Conservation (phyloP, 37 sponge, comb jelly and placozoan species). For the Axinella damicornis region DNA sequence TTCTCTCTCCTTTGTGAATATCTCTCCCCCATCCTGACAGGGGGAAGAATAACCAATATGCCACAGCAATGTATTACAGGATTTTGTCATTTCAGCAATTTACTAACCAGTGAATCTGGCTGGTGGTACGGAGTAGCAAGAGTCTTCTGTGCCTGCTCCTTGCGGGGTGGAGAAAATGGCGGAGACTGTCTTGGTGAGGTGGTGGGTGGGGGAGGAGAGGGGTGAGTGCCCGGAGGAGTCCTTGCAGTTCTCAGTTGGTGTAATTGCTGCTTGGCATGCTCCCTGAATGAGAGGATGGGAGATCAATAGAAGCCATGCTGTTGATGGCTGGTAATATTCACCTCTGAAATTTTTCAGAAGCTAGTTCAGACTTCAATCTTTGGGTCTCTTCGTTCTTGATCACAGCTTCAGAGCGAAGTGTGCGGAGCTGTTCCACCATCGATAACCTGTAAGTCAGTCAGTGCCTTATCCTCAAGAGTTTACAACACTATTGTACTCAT, state of each 20-base stretch:
- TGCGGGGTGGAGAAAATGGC: not conserved
- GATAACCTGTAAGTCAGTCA: conserved; percentile 25
- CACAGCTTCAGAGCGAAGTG: conserved; percentile 18
- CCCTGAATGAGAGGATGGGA: conserved; percentile 1
- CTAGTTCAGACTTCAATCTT: conserved; percentile 48
- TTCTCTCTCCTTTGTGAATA: conserved; percentile 46
- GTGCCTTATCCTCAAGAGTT: not conserved
- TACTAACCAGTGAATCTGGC: conserved; percentile 7
- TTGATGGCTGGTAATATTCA: too few relatives aligned
- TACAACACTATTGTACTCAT: too few relatives aligned
- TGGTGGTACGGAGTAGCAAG: not conserved
- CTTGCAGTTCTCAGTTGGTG: not conserved
- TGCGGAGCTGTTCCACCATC: conserved; percentile 41
- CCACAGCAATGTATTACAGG: not conserved
- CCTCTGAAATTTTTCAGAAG: conserved; percentile 68
- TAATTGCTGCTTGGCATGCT: conserved; percentile 53
- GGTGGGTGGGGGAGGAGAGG: not conserved
- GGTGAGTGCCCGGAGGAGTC: not conserved
- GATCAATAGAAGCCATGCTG: too few relatives aligned
- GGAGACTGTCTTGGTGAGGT: conserved; percentile 8
- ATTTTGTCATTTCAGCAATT: too few relatives aligned
- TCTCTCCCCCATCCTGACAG: conserved; percentile 45
- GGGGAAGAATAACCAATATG: not conserved
- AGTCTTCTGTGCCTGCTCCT: not conserved
- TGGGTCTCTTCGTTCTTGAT: conserved; percentile 48